Conservation (phyloP, 37 sponge, comb jelly and placozoan species). For the Diacarnus erythraeanus region DNA sequence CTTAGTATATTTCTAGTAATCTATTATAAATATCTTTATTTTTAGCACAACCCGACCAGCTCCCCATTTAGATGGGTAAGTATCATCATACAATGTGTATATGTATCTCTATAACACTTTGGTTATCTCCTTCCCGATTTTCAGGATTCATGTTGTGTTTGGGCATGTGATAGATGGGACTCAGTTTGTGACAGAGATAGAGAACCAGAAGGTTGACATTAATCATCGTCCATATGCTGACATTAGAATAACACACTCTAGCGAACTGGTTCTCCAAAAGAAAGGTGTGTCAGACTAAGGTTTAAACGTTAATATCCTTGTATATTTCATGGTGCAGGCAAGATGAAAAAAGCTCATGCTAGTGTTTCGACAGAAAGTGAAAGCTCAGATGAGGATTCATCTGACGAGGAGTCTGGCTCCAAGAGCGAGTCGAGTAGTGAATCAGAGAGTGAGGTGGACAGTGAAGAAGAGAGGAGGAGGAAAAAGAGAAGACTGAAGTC, state of each 20-base stretch:
- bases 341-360: not conserved
- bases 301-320: not conserved
- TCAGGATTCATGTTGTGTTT: slow-evolving; percentile 94
- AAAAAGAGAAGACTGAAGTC: slow-evolving; percentile 26
- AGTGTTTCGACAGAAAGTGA: not conserved
- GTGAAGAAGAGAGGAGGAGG: slow-evolving; percentile 27
- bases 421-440: too few species aligned
- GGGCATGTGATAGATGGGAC: slow-evolving; percentile 85
- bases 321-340: not conserved
- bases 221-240: slow-evolving; percentile 89
- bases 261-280: slow-evolving; percentile 67
- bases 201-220: slow-evolving; percentile 82
- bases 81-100: not conserved
- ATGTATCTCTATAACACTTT: not conserved
- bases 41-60: slow-evolving; percentile 83
- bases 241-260: slow-evolving; percentile 81
- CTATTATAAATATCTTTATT: not conserved
- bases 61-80: slow-evolving; percentile 92
- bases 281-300: not conserved
- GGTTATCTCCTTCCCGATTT: not conserved
- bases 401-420: slow-evolving; percentile 53
- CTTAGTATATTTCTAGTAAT: too few species aligned
- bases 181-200: slow-evolving; percentile 82
- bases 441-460: slow-evolving; percentile 7
- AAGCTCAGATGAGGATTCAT: slow-evolving; percentile 16